Evolutionary conservation across 1,140 invertebrate species (phyloP).

Genomic region (Drosophila simulans): DNA sequence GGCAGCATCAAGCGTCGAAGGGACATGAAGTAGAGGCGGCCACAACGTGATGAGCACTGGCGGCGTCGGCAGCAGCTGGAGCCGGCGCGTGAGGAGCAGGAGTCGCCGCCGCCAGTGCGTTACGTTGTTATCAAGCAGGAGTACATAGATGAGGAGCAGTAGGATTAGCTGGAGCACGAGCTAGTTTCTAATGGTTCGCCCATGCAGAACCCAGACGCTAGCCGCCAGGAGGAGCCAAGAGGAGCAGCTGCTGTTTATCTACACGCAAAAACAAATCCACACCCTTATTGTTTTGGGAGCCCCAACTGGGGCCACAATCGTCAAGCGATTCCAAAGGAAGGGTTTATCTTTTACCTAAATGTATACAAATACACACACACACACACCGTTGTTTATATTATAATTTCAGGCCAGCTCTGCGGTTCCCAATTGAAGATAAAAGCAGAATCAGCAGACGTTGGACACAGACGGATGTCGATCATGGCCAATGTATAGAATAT

Average conservation of each 20-base stretch:
- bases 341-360: slow-evolving; percentile 1
- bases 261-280: neutral
- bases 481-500: slow-evolving; percentile 12
- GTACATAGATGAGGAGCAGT: slow-evolving; percentile 13
- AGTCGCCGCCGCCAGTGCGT: slow-evolving; percentile 43
- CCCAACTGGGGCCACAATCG: neutral
- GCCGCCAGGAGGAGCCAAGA: neutral
- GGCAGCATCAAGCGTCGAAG: slow-evolving; percentile 81
- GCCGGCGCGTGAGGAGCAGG: neutral
- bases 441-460: neutral
- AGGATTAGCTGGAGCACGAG: slow-evolving; percentile 2
- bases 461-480: neutral
- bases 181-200: neutral
- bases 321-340: slow-evolving; percentile 1
- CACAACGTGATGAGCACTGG: slow-evolving; percentile 61
- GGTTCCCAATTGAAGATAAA: neutral
- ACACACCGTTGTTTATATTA: neutral
- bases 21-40: slow-evolving; percentile 79
- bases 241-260: neutral
- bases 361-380: neutral
- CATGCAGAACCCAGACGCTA: neutral
- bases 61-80: slow-evolving; percentile 11
- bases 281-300: neutral
- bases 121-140: slow-evolving; percentile 72
- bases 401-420: neutral